phyloP scores from a whole-genome alignment of 2,113 vertebrate species.

The Ctenodactylus gundi region DNA sequence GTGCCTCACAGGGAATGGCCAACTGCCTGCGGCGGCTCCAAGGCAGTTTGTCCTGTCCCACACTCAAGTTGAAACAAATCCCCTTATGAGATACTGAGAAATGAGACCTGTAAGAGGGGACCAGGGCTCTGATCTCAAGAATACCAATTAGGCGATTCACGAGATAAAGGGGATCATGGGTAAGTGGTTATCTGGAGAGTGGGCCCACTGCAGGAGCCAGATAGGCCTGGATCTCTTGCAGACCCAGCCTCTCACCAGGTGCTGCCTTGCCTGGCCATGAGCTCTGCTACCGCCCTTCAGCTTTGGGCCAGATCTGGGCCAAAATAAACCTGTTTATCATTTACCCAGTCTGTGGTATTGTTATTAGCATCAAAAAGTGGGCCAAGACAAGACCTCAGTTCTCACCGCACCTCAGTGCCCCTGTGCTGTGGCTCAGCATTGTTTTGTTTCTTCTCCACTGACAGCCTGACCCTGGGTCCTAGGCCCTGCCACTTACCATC shows the following conservation, averaged over 20 bases:
- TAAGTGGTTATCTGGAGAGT: not conserved
- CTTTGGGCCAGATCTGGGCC: not conserved
- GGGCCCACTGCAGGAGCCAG: not conserved
- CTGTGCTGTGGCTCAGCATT: constrained; percentile 46
- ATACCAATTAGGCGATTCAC: not conserved
- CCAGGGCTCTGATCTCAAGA: not conserved
- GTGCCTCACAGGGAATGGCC: constrained; percentile 16
- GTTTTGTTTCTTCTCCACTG: constrained; percentile 60
- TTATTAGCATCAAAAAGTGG: not conserved
- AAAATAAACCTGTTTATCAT: not conserved
- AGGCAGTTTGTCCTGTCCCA: not conserved
- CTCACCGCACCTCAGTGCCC: constrained; percentile 38
- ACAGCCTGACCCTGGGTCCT: constrained; percentile 41
- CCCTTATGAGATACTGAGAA: not conserved
- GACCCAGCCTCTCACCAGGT: not conserved
- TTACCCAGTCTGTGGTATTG: too few species aligned
- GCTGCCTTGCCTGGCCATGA: too few species aligned
- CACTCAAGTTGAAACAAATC: not conserved
- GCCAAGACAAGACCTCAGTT: not conserved
- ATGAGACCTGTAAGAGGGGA: not conserved
- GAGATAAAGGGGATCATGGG: not conserved
- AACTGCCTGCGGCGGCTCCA: not conserved
- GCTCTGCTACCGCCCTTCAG: not conserved
- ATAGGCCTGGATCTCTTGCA: not conserved
- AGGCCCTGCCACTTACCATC: constrained; percentile 55